phyloP scores from a whole-genome alignment of 2,888 invertebrate species.

The Orthosia cruda region DNA sequence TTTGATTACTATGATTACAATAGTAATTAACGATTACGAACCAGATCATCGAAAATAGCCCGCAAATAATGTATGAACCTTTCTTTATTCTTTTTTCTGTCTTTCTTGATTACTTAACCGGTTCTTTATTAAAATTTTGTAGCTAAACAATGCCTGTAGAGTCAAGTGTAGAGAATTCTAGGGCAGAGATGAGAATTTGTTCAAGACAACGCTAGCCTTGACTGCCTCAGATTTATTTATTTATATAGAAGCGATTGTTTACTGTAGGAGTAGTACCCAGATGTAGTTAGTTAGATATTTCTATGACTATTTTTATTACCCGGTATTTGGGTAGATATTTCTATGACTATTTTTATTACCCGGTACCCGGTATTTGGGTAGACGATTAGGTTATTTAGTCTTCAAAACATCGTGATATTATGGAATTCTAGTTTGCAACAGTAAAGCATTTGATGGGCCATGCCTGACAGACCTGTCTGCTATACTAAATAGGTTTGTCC shows the following conservation, averaged over 20 bases:
- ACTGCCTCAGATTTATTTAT: neutral
- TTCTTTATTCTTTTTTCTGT: too few species aligned
- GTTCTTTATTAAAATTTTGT: constrained; percentile 22
- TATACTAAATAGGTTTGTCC: neutral
- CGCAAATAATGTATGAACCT: constrained; percentile 32
- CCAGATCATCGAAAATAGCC: constrained; percentile 55
- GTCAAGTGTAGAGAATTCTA: neutral
- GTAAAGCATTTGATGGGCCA: too few species aligned
- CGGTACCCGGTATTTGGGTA: too few species aligned
- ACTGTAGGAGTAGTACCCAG: neutral
- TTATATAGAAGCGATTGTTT: constrained; percentile 2
- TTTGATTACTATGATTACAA: constrained; percentile 31
- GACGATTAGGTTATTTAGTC: neutral
- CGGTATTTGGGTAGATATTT: neutral
- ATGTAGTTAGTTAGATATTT: neutral
- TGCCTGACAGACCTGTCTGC: neutral
- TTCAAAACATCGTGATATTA: neutral
- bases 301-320: too few species aligned
- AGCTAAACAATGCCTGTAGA: constrained; percentile 5
- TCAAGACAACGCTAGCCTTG: constrained; percentile 15
- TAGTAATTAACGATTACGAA: constrained; percentile 38
- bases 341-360: too few species aligned
- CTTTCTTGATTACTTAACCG: constrained; percentile 38
- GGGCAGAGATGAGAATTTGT: constrained; percentile 9
- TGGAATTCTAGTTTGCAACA: neutral